Evolutionary conservation across 2,797 vertebrate species (phyloP).

Genomic region (Clarias platycephalus): DNA sequence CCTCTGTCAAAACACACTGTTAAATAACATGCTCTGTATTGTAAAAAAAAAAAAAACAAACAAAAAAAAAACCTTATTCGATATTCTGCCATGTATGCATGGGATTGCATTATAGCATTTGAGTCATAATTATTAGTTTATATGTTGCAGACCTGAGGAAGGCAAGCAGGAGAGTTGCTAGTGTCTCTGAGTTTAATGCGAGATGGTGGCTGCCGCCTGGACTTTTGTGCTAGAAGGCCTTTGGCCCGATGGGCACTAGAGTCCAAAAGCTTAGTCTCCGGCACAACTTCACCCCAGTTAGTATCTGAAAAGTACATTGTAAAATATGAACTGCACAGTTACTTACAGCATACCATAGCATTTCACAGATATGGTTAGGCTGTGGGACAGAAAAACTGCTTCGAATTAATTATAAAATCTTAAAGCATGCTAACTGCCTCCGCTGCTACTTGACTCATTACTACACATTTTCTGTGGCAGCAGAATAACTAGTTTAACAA

Average conservation of each 20-base stretch:
- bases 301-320: conserved; percentile 54
- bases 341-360: background rate
- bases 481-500: background rate
- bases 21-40: background rate
- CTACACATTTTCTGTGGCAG: background rate
- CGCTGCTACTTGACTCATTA: background rate
- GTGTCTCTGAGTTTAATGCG: conserved; percentile 83
- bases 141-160: conserved; percentile 70
- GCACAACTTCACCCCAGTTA: conserved; percentile 82
- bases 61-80: background rate
- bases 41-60: background rate
- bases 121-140: background rate
- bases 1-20: background rate
- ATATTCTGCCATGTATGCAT: background rate
- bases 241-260: conserved; percentile 87
- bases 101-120: background rate
- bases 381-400: background rate
- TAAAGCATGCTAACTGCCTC: background rate
- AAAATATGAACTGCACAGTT: background rate
- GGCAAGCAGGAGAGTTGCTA: conserved; percentile 57
- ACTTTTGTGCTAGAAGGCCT: conserved; percentile 85
- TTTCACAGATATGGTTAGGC: background rate
- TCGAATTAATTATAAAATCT: background rate
- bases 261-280: conserved; percentile 86
- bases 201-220: conserved; percentile 86